Evolutionary conservation across 2,888 invertebrate species (phyloP).

Genomic region (Clepsis dumicolana): DNA sequence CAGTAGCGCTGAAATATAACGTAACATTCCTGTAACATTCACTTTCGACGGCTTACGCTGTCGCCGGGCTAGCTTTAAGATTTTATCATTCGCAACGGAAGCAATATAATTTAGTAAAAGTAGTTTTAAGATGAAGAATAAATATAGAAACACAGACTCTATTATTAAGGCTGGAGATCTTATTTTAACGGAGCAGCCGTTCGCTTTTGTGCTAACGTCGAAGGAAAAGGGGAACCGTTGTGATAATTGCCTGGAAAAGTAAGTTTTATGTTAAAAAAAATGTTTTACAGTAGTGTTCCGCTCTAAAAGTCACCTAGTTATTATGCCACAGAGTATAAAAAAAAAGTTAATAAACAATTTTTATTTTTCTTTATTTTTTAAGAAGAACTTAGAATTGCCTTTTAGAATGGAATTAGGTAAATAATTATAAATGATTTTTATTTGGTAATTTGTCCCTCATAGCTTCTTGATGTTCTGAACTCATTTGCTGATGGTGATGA

Average conservation of each 20-base stretch:
- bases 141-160: constrained; percentile 68
- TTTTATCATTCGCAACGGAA: constrained; percentile 12
- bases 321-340: background rate
- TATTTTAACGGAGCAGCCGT: constrained; percentile 91
- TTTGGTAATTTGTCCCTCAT: background rate
- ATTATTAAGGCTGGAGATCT: constrained; percentile 88
- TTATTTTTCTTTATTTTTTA: no score
- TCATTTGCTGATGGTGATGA: background rate
- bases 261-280: constrained; percentile 59
- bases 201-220: constrained; percentile 90
- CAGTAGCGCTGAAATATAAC: constrained; percentile 55
- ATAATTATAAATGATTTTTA: background rate
- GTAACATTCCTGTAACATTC: constrained; percentile 68
- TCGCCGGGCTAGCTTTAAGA: constrained; percentile 41
- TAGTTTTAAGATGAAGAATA: constrained; percentile 74
- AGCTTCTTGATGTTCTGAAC: constrained; percentile 8
- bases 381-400: no score
- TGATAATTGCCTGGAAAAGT: constrained; percentile 92
- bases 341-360: no score
- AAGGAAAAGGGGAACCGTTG: constrained; percentile 90
- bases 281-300: background rate
- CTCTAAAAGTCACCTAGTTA: background rate
- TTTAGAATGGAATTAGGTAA: background rate
- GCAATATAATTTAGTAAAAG: constrained; percentile 43
- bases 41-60: constrained; percentile 50